phyloP scores from a whole-genome alignment of 2,113 vertebrate species.

The Chionodraco myersi region DNA sequence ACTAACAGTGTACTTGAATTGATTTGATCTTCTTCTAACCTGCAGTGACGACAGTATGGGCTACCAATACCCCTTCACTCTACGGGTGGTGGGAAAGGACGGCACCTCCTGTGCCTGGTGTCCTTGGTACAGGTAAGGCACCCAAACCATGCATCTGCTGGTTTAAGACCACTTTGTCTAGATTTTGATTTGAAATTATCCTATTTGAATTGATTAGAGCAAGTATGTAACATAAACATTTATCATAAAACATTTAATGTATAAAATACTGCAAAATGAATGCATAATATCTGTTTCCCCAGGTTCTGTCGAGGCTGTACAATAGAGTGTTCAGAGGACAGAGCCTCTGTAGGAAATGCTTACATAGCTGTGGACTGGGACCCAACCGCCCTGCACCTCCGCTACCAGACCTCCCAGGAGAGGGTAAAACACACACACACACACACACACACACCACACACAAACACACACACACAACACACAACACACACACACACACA shows the following conservation, averaged over 20 bases:
- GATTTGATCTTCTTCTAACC: constrained; percentile 22
- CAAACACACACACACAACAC: too few species aligned
- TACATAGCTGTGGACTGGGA: constrained; percentile 99
- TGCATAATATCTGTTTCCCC: constrained; percentile 6
- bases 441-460: neutral
- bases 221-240: too few species aligned
- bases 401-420: constrained; percentile 98
- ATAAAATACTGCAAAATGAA: too few species aligned
- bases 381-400: constrained; percentile 95
- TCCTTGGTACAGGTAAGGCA: constrained; percentile 95
- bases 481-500: too few species aligned
- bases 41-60: constrained; percentile 98
- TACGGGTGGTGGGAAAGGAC: constrained; percentile 95
- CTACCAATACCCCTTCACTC: constrained; percentile 98
- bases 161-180: too few species aligned
- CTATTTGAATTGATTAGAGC: too few species aligned
- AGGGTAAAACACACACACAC: constrained; percentile 83
- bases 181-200: too few species aligned
- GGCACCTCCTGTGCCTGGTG: constrained; percentile 98
- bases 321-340: constrained; percentile 92
- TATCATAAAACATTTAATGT: too few species aligned
- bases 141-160: neutral
- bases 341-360: constrained; percentile 91
- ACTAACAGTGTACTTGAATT: neutral
- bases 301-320: constrained; percentile 97